A percentile compares a stretch with the other conserved stretches of the same genome.
phyloP scores from a whole-genome alignment of 37 sponge, comb jelly and placozoan species.

The Aplysina aerophoba region DNA sequence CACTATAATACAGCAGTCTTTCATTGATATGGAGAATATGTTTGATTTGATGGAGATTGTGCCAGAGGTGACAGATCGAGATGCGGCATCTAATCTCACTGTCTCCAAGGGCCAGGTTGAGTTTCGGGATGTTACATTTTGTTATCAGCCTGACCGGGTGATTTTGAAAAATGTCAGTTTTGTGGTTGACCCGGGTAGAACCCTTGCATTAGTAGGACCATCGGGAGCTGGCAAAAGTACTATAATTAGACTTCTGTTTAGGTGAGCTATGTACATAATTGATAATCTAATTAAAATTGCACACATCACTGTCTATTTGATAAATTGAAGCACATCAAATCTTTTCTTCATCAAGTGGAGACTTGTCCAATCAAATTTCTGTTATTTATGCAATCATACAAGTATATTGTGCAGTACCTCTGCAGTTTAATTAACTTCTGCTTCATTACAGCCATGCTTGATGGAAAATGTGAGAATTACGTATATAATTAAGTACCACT shows the following conservation, averaged over 20 bases:
- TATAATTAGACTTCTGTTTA: slow-evolving; percentile 94
- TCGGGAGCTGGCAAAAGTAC: slow-evolving; percentile 98
- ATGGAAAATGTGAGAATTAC: neutral
- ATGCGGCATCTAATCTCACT: slow-evolving; percentile 23
- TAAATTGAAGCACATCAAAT: too few relatives aligned
- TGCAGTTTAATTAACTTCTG: too few relatives aligned
- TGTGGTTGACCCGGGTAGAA: slow-evolving; percentile 80
- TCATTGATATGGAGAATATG: slow-evolving; percentile 99
- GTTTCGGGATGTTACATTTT: slow-evolving; percentile 88
- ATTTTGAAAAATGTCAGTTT: slow-evolving; percentile 88
- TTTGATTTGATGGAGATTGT: slow-evolving; percentile 90
- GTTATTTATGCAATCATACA: too few relatives aligned
- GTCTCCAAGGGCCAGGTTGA: slow-evolving; percentile 69
- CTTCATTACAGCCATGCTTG: too few relatives aligned
- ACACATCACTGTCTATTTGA: too few relatives aligned
- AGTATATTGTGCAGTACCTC: too few relatives aligned
- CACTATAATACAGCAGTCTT: slow-evolving; percentile 93
- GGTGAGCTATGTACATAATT: slow-evolving; percentile 53
- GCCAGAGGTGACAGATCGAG: slow-evolving; percentile 76
- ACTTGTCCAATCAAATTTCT: too few relatives aligned
- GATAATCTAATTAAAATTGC: too few relatives aligned
- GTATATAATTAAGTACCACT: too few relatives aligned
- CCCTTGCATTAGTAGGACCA: slow-evolving; percentile 96
- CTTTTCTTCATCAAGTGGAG: too few relatives aligned
- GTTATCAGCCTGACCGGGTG: slow-evolving; percentile 80